Evolutionary conservation across 1,140 invertebrate genomes (phyloP).

Genomic region (Diachasma alloeum): DNA sequence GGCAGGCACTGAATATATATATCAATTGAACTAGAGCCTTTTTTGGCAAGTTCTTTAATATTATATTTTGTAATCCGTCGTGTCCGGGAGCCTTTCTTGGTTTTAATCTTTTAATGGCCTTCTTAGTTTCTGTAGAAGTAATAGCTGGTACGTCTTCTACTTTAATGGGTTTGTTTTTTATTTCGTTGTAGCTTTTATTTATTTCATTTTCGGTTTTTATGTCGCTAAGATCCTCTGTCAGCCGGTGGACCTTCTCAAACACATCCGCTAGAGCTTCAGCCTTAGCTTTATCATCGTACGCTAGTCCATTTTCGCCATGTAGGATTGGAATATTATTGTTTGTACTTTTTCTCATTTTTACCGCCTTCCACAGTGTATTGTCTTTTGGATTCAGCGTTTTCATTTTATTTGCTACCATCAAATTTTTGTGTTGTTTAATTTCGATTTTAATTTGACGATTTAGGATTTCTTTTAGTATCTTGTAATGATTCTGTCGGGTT

Average conservation of each 20-base stretch:
- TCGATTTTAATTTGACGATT: background rate
- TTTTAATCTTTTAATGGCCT: conserved; percentile 2
- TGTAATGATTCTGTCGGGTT: background rate
- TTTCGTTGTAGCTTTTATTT: background rate
- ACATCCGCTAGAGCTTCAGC: background rate
- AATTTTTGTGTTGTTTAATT: background rate
- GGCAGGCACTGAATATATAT: conserved; percentile 40
- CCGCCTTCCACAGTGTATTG: background rate
- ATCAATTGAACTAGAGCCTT: conserved; percentile 36
- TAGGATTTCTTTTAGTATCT: background rate
- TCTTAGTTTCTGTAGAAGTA: background rate
- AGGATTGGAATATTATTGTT: background rate
- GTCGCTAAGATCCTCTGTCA: background rate
- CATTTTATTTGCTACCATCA: background rate
- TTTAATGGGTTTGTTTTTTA: background rate
- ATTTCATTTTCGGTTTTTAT: background rate
- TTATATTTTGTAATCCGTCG: conserved; percentile 36
- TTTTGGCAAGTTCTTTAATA: conserved; percentile 39
- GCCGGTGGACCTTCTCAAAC: background rate
- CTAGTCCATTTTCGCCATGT: background rate
- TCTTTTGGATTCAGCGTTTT: background rate
- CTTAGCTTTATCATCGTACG: background rate
- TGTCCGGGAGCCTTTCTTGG: conserved; percentile 43
- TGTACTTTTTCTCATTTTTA: background rate
- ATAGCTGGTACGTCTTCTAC: background rate